Evolutionary conservation across 2,888 invertebrate genomes (phyloP), one percentile per base, ranked within the genome.

Genomic region (Gymnoscelis rufifasciata): DNA sequence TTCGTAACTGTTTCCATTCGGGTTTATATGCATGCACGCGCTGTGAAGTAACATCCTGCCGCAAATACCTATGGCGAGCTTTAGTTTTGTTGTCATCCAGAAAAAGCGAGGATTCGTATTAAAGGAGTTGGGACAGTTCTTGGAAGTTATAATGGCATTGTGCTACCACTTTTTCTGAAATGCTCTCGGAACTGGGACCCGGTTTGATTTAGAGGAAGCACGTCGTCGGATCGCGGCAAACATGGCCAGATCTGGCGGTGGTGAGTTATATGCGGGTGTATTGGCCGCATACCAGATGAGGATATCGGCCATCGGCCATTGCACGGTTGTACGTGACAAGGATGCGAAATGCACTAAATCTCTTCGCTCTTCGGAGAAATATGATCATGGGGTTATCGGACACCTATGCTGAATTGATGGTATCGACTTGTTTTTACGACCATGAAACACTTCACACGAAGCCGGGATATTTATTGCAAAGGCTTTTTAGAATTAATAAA

Each of bases 231-330:
- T 61, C 59, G 62, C 54, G 56, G 64, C 70, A 68, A 76, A 78
- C 74, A 74, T 64, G 64, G 65, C 56, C 64, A 62, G 62, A 67
- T 71, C 67, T 64, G 64, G 57, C 63, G 60, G 62, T 64, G 70
- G 66, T 73, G 63, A 80, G 69, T 77, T 77, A 78, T 75, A 65
- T 71, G 59, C 57, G 66, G 59, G 68, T 68, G 67, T 73, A 71
- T 68, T 65, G 66, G 68, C 62, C 62, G 81, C 75, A 78, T 78
- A 77, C 78, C 56, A 71, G 73, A 73, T 75, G 71, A 72, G 69
- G 62, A 67, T 73, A 74, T 77, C 72, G 74, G 68, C 63, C 72
- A 74, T 77, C 72, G 74, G 68, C 63, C 72, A 74, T 69, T 73
- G 72, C 73, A 77, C 68, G 68, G 53, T 53, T 62, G 64, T 60